phyloP scores from a whole-genome alignment of 2,888 invertebrate genomes.

The Operophtera brumata region DNA sequence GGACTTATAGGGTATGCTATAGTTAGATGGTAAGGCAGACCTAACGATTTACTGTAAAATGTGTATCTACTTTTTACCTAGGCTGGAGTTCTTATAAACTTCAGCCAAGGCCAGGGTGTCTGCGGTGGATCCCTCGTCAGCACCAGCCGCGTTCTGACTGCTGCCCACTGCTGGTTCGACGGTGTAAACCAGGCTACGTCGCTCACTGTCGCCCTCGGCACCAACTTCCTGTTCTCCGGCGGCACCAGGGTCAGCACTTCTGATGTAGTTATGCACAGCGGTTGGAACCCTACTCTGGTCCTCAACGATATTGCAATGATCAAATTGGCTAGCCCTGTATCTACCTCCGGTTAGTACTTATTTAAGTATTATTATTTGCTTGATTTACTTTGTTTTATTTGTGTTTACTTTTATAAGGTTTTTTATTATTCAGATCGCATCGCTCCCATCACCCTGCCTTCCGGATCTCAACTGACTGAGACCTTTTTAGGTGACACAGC shows the following conservation, averaged over 20 bases:
- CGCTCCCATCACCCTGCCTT: slow-evolving; percentile 39
- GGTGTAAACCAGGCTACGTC: slow-evolving; percentile 44
- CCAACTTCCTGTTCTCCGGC: slow-evolving; percentile 47
- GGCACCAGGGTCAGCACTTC: slow-evolving; percentile 44
- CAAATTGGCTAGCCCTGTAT: slow-evolving; percentile 27
- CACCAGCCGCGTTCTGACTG: slow-evolving; percentile 28
- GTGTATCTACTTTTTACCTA: slow-evolving; percentile 25
- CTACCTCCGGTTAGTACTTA: slow-evolving; percentile 37
- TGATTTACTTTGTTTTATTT: no score
- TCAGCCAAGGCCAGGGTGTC: slow-evolving; percentile 32
- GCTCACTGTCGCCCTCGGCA: slow-evolving; percentile 54
- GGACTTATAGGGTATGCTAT: no score
- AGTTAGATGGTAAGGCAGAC: no score
- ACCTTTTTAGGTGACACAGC: slow-evolving; percentile 41
- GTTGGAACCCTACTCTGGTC: slow-evolving; percentile 42
- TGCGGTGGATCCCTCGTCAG: slow-evolving; percentile 54
- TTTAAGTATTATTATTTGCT: no score
- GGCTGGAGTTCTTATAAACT: slow-evolving; percentile 41
- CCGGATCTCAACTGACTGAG: slow-evolving; percentile 39
- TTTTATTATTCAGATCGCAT: slow-evolving; percentile 41
- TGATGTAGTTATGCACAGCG: slow-evolving; percentile 43
- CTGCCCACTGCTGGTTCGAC: no score
- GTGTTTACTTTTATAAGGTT: no score
- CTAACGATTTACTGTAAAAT: no score
- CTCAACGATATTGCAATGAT: slow-evolving; percentile 56